phyloP scores from a whole-genome alignment of 2,113 vertebrate species.

The Oncorhynchus tshawytscha region DNA sequence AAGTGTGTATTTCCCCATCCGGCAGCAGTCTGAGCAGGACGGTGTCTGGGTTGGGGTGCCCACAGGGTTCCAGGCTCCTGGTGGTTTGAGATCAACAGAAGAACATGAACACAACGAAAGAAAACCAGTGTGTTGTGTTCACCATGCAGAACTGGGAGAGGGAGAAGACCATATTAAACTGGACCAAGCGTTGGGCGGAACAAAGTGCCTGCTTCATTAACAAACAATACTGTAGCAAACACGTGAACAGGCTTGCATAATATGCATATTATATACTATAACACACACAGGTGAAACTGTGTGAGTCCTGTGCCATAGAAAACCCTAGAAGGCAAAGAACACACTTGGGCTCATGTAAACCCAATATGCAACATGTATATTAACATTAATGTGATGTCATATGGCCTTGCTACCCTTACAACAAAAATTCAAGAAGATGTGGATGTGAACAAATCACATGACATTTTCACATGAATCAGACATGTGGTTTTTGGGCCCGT shows the following conservation, averaged over 20 bases:
- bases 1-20: neutral
- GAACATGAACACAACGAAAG: constrained; percentile 33
- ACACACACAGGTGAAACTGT: too few relatives aligned
- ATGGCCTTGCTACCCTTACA: too few relatives aligned
- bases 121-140: constrained; percentile 25
- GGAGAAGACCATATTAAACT: neutral
- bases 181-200: neutral
- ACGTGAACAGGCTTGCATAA: neutral
- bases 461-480: too few relatives aligned
- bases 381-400: too few relatives aligned
- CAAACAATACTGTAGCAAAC: neutral
- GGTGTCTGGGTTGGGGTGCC: neutral
- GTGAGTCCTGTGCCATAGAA: too few relatives aligned
- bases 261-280: neutral
- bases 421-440: too few relatives aligned
- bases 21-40: neutral
- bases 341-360: too few relatives aligned
- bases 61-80: neutral
- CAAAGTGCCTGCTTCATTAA: neutral
- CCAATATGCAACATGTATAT: too few relatives aligned
- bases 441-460: too few relatives aligned
- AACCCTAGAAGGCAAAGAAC: too few relatives aligned
- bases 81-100: constrained; percentile 2
- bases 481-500: too few relatives aligned
- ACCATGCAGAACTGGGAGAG: neutral